Conservation (phyloP, 2,797 vertebrate species). For the Pachyuromys duprasi region DNA sequence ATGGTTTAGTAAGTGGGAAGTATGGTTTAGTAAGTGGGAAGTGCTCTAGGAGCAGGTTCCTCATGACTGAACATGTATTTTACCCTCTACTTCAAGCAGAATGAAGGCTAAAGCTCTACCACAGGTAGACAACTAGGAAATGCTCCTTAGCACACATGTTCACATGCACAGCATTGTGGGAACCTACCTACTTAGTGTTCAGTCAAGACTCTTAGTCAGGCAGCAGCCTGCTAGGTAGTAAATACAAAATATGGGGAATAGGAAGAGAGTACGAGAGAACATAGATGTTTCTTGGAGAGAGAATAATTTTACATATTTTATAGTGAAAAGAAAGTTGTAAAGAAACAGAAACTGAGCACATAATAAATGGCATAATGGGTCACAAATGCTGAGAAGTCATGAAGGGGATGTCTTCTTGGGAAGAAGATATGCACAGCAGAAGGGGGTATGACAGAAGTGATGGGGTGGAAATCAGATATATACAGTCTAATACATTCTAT, state of each 20-base stretch:
- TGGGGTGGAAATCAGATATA: background rate
- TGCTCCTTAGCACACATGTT: background rate
- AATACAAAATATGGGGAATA: conserved; percentile 25
- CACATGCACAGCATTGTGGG: background rate
- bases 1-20: background rate
- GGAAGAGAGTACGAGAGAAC: background rate
- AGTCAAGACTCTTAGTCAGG: conserved; percentile 15
- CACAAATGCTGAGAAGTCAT: background rate
- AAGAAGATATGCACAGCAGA: background rate
- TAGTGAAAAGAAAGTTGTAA: background rate
- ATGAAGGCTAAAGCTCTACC: background rate
- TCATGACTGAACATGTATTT: background rate
- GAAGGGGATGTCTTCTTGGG: background rate
- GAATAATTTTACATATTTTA: conserved; percentile 14
- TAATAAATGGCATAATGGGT: background rate
- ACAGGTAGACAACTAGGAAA: conserved; percentile 15
- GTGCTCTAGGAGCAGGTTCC: background rate
- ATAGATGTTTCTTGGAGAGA: background rate
- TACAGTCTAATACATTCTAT: background rate
- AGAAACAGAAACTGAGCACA: background rate
- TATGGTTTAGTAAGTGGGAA: background rate
- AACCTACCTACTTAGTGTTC: background rate
- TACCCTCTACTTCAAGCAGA: background rate
- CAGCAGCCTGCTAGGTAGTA: background rate
- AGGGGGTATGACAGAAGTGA: background rate